Percentiles rank a stretch among this genome's conserved stretches.
phyloP scores from a whole-genome alignment of 2,888 invertebrate genomes.

The Rhingia campestris region DNA sequence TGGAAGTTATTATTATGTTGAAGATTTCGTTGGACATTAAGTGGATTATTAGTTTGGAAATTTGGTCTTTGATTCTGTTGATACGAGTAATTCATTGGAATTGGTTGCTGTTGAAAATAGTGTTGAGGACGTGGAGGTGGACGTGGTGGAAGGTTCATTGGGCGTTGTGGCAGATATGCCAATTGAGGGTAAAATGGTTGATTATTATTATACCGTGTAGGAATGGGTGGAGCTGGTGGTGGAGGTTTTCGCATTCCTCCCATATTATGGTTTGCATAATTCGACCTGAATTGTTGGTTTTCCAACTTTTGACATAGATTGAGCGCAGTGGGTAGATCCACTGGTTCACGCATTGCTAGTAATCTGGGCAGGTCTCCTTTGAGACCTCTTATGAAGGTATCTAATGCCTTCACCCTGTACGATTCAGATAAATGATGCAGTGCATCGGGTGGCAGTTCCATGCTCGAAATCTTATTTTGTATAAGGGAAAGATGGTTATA shows the following conservation, averaged over 20 bases:
- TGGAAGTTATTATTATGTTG: conserved; percentile 2
- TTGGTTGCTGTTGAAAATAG: conserved; percentile 4
- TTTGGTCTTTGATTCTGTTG: conserved; percentile 1
- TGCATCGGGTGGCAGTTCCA: conserved; percentile 67
- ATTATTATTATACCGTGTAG: neutral
- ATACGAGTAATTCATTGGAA: neutral
- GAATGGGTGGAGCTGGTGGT: neutral
- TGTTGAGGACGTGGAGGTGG: conserved; percentile 2
- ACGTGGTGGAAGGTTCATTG: conserved; percentile 1
- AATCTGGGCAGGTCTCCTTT: conserved; percentile 49
- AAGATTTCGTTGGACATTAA: neutral
- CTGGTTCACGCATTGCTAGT: conserved; percentile 49
- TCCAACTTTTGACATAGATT: conserved; percentile 59
- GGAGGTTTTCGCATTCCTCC: neutral
- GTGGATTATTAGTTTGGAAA: neutral
- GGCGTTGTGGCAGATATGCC: conserved; percentile 1
- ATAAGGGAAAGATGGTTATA: conserved; percentile 70
- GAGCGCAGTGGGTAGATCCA: conserved; percentile 61
- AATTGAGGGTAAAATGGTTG: neutral
- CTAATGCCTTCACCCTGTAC: conserved; percentile 72
- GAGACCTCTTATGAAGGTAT: conserved; percentile 72
- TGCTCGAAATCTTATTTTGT: conserved; percentile 67
- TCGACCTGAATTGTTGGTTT: conserved; percentile 22
- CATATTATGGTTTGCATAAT: conserved; percentile 8
- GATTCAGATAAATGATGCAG: conserved; percentile 55